Conservation (phyloP, 2,113 vertebrate genomes). For the Plectropomus leopardus region DNA sequence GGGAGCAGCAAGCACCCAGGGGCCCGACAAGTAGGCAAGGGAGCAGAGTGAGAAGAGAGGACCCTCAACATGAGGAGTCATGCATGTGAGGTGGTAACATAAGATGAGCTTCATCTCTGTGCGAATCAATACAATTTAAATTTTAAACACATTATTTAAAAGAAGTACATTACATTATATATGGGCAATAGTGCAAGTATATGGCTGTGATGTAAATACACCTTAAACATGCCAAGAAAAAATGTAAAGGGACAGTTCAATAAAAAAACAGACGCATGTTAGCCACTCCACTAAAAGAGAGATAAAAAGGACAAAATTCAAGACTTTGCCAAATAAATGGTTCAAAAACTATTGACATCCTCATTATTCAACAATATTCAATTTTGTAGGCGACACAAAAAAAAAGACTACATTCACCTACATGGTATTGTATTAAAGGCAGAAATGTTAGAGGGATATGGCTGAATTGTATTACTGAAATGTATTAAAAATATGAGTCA, state of each 20-base stretch:
- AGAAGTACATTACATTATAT: not conserved
- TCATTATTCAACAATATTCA: no score
- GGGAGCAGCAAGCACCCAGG: slow-evolving; percentile 62
- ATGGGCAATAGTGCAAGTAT: not conserved
- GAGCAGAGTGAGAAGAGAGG: slow-evolving; percentile 1
- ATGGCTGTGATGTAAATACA: not conserved
- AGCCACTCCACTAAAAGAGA: no score
- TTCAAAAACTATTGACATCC: no score
- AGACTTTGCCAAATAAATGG: no score
- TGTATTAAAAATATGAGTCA: no score
- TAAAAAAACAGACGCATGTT: not conserved
- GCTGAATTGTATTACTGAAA: no score
- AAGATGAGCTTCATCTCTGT: not conserved
- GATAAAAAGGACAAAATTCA: no score
- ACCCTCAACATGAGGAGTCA: slow-evolving; percentile 14
- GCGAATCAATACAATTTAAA: not conserved
- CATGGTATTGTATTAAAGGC: no score
- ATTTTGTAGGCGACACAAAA: no score
- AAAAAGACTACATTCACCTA: no score
- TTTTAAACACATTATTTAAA: not conserved
- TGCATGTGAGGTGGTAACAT: not conserved
- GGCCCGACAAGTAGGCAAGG: slow-evolving; percentile 37
- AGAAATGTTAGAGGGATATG: no score
- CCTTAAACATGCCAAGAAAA: not conserved
- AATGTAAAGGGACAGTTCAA: not conserved